These are phyloP conservation scores for Phaethon lepturus DNA, from an alignment of 2,113 vertebrate genomes.

Conservation along the genomic window DNA sequence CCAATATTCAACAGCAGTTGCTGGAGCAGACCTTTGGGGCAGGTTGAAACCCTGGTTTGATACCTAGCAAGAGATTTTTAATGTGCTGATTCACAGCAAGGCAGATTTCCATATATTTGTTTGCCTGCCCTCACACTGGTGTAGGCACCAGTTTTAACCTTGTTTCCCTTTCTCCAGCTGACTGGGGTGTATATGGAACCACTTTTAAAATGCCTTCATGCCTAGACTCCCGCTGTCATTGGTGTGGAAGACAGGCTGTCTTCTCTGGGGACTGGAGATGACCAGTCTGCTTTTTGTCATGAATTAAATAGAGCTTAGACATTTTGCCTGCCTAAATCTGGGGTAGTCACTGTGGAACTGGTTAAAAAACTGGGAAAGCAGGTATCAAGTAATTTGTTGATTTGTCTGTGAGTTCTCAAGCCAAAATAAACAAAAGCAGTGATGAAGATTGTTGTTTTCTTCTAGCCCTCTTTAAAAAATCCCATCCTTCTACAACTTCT, in stretches of 20 bases:
- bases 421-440: not conserved
- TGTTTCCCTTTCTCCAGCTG: not conserved
- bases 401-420: not conserved
- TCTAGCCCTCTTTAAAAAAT: not conserved
- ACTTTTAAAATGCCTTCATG: not conserved
- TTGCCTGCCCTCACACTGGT: not conserved
- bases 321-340: not conserved
- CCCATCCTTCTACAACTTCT: not conserved
- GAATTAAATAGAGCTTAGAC: not conserved
- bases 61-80: not conserved
- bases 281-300: not conserved
- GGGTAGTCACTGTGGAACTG: not conserved
- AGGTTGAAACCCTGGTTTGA: not conserved
- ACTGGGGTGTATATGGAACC: rapidly evolving
- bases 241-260: not conserved
- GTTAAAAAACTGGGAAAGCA: not conserved
- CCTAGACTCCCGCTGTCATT: rapidly evolving
- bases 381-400: not conserved
- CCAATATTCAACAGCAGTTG: not conserved
- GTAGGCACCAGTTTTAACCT: not conserved
- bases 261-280: not conserved
- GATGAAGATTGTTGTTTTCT: not conserved
- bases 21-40: not conserved
- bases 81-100: not conserved
- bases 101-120: not conserved